Evolutionary conservation across 2,113 vertebrate species (phyloP), one percentile per base, ranked within the genome.

Genomic region (Rhea americana): DNA sequence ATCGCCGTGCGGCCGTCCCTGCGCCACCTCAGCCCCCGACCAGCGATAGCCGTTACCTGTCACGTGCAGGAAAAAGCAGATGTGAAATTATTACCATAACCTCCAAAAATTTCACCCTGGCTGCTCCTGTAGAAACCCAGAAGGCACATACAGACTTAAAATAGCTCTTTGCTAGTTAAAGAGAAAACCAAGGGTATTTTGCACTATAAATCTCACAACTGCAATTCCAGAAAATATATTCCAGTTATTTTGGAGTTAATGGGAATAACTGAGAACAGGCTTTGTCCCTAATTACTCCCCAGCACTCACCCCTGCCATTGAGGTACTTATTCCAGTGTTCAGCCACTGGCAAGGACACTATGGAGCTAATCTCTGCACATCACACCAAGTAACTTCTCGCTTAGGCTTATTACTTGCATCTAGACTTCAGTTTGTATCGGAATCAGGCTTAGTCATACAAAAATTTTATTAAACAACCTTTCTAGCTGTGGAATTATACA

Each of bases 281-380:
- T 89, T 76, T 77, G 26, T 48, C 48, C 39, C 58, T 88, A 80
- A 58, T 80, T 78, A 89, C 14, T 85, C 74, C 71, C 37, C 78
- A 80, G 0, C 20, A 53, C 53, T 82, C 79, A 51, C 32, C 16
- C 8, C 26, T 35, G 10, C 22, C 48, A 78, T 4, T n/a, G 32
- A 87, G 84, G 20, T 11, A 12, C 37, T 77, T 82, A 58, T 70
- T 15, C 47, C 58, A 80, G 39, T 17, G 58, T 53, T 78, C 56
- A 55, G 59, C 47, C 0, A 0, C 48, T 45, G 62, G 35, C 71
- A 85, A 8, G 9, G 48, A n/a, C 0, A 0, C 6, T 51, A 13
- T 1, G 0, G 82, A 91, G 16, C 25, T 87, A 26, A 83, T 26
- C 56, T 67, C 51, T 62, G 11, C 24, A 58, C 21, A 79, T 67